phyloP scores from a whole-genome alignment of 2,113 vertebrate genomes.

The Heteronetta atricapilla region DNA sequence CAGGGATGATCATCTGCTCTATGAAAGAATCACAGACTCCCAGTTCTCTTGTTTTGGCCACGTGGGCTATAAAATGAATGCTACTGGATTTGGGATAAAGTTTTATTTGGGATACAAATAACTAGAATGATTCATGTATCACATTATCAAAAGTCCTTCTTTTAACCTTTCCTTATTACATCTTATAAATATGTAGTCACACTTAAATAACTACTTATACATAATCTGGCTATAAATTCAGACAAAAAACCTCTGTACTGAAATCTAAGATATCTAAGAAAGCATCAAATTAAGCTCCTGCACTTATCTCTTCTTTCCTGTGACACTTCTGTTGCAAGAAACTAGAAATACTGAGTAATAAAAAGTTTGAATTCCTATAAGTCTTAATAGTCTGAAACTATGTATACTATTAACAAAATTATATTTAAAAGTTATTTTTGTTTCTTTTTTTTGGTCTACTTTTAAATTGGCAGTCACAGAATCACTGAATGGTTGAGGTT shows the following conservation, averaged over 20 bases:
- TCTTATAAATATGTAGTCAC: not conserved
- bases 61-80: not conserved
- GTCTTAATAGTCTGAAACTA: not conserved
- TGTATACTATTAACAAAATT: not conserved
- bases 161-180: not conserved
- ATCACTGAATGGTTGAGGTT: not conserved
- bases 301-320: not conserved
- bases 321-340: not conserved
- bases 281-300: not conserved
- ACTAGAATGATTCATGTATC: not conserved
- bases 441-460: too few species aligned
- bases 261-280: not conserved
- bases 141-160: not conserved
- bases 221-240: not conserved
- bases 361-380: not conserved
- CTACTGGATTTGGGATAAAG: not conserved
- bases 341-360: not conserved
- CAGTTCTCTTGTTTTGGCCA: not conserved
- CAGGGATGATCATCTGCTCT: not conserved
- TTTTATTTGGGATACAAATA: not conserved
- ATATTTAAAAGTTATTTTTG: not conserved
- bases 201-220: not conserved
- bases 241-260: fast-evolving
- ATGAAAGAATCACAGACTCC: not conserved
- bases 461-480: not conserved